A percentile compares a stretch with the other conserved stretches of the same genome.
Evolutionary conservation across 92 coral and sea anemone species (phyloP).

Genomic region (Virgularia gustaviana): DNA sequence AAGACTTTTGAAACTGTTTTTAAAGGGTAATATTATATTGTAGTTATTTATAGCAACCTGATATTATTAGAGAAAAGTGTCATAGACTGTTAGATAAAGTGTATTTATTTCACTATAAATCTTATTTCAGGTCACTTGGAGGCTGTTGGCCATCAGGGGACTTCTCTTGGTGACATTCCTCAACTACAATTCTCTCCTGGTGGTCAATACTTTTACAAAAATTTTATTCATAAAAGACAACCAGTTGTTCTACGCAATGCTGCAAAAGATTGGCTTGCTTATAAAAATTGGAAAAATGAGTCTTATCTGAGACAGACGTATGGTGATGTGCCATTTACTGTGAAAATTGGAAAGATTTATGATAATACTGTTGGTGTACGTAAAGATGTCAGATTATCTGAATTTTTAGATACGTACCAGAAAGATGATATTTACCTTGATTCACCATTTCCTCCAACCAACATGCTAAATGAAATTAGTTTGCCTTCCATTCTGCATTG

Average conservation of each 20-base stretch:
- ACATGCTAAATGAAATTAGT: constrained; percentile 60
- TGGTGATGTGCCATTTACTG: constrained; percentile 65
- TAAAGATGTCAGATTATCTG: constrained; percentile 59
- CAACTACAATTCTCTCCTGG: constrained; percentile 74
- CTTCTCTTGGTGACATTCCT: constrained; percentile 55
- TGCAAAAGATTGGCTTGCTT: constrained; percentile 88
- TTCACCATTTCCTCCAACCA: constrained; percentile 69
- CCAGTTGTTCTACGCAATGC: constrained; percentile 87
- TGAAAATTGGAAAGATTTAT: constrained; percentile 73
- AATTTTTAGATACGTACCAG: constrained; percentile 68
- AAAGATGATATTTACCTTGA: constrained; percentile 78
- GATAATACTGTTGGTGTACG: constrained; percentile 65
- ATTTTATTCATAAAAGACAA: constrained; percentile 64
- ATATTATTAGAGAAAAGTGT: no score
- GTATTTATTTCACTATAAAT: no score
- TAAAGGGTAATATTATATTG: no score
- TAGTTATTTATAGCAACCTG: no score
- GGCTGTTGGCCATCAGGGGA: constrained; percentile 67
- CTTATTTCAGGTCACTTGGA: constrained; percentile 75
- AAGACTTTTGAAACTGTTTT: no score
- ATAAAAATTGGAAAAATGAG: constrained; percentile 72
- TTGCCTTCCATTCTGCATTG: constrained; percentile 82
- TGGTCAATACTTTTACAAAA: constrained; percentile 74
- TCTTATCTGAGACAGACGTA: constrained; percentile 66
- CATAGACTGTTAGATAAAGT: no score